These are phyloP conservation scores for Caenorhabditis drosophilae DNA, from an alignment of 2,888 invertebrate genomes.

Conservation along the genomic window DNA sequence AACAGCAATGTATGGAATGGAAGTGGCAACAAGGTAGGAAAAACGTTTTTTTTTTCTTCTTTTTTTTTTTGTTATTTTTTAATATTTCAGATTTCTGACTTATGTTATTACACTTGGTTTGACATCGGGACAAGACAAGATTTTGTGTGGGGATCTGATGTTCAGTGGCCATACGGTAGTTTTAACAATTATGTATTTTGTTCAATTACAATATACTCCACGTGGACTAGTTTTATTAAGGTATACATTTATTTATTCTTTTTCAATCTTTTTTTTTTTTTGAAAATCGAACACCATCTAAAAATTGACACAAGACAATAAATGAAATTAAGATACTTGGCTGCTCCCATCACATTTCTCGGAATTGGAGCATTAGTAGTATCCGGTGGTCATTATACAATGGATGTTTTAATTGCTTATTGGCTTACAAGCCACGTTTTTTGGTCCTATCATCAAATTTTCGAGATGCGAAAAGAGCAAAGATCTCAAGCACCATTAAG, in stretches of 20 bases:
- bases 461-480: conserved; percentile 58
- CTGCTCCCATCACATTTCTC: conserved; percentile 66
- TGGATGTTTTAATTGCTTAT: conserved; percentile 68
- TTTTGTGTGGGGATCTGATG: conserved; percentile 69
- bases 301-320: background rate
- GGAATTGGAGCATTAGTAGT: conserved; percentile 67
- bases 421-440: conserved; percentile 66
- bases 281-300: background rate
- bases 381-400: conserved; percentile 68
- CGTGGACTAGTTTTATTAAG: conserved; percentile 55
- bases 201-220: conserved; percentile 66
- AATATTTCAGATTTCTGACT: conserved; percentile 59
- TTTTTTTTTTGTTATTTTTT: too few relatives aligned
- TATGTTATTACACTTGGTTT: conserved; percentile 68
- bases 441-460: conserved; percentile 88
- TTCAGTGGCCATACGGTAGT: conserved; percentile 67
- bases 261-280: background rate
- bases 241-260: conserved; percentile 17
- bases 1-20: conserved; percentile 65
- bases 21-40: conserved; percentile 59
- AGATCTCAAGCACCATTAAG: conserved; percentile 55
- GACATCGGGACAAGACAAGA: conserved; percentile 67
- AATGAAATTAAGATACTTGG: conserved; percentile 53
- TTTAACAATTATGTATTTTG: conserved; percentile 67
- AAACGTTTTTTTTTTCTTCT: background rate